Evolutionary conservation across 1,140 invertebrate species (phyloP), one percentile per base, ranked within the genome.

Genomic region (Atta colombica): DNA sequence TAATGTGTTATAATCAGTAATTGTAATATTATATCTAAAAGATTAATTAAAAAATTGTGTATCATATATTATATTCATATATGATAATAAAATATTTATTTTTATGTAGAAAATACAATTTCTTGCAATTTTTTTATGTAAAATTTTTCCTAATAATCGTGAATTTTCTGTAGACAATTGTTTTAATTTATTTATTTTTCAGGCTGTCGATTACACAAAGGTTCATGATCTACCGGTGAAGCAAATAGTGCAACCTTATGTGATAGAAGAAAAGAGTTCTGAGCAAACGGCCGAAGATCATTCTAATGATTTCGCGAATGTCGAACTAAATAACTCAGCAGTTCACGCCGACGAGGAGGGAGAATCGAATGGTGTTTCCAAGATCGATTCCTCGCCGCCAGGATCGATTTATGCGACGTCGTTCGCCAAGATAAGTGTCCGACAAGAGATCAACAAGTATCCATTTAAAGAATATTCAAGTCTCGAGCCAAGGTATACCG

Each of bases 201-300:
- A 90, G 86, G 65, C 21, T 61, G 28, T 25, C 10, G 51, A 31
- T 28, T 53, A 81, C 10, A 25, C 45, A 2, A 66, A 82, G 39
- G 0, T 21, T 8, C 60, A 55, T 51, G 71, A 66, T n/a, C 66
- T 69, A 31, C 18, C 53, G 35, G 8, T 18, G 2, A 75, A 77
- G 39, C 86, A 88, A n/a, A 7, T 86, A 75, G 77, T 82, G 3
- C 81, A 85, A 25, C 74, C 86, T 0, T 71, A 81, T 45, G 5
- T 65, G 6, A 16, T 21, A 25, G 60, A 75, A 31, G 16, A 14
- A 3, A 58, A 25, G 21, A 78, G 8, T 61, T 35, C 28, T 31
- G 28, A 1, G 1, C 66, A 31, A 18, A 49, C 55, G n/a, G 14
- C 12, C 69, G 28, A 49, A 5, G 69, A 84, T 35, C 28, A 25